Evolutionary conservation across 1,140 invertebrate species (phyloP).

Genomic region (Gryon sp.): DNA sequence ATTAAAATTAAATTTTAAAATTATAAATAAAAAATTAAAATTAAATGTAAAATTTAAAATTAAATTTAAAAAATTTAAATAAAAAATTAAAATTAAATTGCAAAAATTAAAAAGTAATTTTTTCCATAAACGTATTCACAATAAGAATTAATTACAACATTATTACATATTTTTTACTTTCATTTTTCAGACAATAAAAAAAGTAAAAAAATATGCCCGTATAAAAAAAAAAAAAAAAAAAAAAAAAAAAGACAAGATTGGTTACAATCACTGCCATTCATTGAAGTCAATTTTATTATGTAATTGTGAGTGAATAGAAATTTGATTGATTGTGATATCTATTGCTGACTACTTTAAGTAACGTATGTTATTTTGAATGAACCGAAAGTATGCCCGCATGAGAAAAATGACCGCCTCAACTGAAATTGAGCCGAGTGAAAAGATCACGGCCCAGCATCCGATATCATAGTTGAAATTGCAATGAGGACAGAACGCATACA

Average conservation of each 20-base stretch:
- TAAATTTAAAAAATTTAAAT: too few species aligned
- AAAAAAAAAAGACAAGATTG: too few species aligned
- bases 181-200: not conserved
- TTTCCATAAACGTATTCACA: too few species aligned
- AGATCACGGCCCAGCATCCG: slow-evolving; percentile 1
- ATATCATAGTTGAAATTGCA: slow-evolving; percentile 18
- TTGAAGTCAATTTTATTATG: slow-evolving; percentile 43
- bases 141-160: too few species aligned
- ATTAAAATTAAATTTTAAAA: too few species aligned
- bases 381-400: slow-evolving; percentile 71
- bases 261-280: slow-evolving; percentile 33
- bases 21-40: too few species aligned
- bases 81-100: too few species aligned
- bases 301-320: slow-evolving; percentile 33
- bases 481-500: slow-evolving; percentile 38
- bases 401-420: slow-evolving; percentile 61
- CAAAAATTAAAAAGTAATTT: too few species aligned
- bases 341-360: slow-evolving; percentile 24
- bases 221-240: slow-evolving; percentile 19
- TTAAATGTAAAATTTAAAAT: too few species aligned
- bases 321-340: slow-evolving; percentile 57
- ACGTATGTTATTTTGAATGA: slow-evolving; percentile 52
- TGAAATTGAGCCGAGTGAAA: slow-evolving; percentile 38
- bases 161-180: too few species aligned
- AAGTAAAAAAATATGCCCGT: not conserved